Base-by-base conservation (phyloP, 2,888 invertebrate genomes). In the Zaprionus obscuricornis region DNA sequence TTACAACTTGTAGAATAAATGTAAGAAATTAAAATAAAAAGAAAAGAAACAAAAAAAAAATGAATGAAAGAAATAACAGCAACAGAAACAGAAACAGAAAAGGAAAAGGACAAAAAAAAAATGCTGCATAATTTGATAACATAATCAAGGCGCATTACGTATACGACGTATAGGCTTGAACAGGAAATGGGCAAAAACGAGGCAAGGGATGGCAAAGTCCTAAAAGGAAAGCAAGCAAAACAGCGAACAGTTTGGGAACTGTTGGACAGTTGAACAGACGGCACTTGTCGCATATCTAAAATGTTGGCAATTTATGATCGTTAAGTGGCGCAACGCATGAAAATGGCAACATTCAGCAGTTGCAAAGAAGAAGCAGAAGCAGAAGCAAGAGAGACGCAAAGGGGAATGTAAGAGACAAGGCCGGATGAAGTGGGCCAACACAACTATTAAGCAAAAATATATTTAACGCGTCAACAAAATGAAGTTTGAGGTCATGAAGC, bases 211-310 rank as follows among this genome's bases (percentile, higher is more conserved):
- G n/a, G n/a, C n/a, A n/a, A n/a, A n/a, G n/a, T n/a, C n/a, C n/a
- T n/a, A n/a, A n/a, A n/a, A n/a, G n/a, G n/a, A n/a, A n/a, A n/a
- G n/a, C n/a, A n/a, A n/a, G n/a, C n/a, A n/a, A n/a, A n/a, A n/a
- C n/a, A n/a, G n/a, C n/a, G n/a, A n/a, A n/a, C n/a, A n/a, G n/a
- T n/a, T n/a, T n/a, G n/a, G n/a, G n/a, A n/a, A n/a, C n/a, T n/a
- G n/a, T n/a, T n/a, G n/a, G n/a, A n/a, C n/a, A n/a, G n/a, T n/a
- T n/a, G n/a, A n/a, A n/a, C n/a, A n/a, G n/a, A n/a, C n/a, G 56
- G 24, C 62, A 72, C 68, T 70, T 62, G 68, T 54, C 73, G 56
- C 69, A 54, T 68, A 68, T 73, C 69, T 70, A 66, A 70, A 72
- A 63, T 72, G 52, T 22, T 31, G 31, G 39, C 73, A 57, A 63